Percentiles rank a stretch among this genome's conserved stretches.
phyloP scores from a whole-genome alignment of 2,113 vertebrate genomes.

The Bubo blakistoni region DNA sequence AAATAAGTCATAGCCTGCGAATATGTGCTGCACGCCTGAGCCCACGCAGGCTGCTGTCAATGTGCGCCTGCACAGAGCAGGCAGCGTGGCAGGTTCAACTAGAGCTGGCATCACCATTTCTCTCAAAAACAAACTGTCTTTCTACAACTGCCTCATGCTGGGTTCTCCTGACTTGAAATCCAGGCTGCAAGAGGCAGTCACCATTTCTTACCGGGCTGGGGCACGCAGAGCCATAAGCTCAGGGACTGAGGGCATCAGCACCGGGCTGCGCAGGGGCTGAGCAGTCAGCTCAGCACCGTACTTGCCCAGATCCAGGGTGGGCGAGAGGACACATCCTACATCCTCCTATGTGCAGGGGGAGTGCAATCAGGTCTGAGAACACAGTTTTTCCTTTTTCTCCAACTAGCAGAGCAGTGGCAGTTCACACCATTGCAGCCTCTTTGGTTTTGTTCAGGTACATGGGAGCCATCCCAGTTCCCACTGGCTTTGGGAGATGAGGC shows the following conservation, averaged over 20 bases:
- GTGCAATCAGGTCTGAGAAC: not conserved
- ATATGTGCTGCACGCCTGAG: rapidly evolving
- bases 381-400: not conserved
- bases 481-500: rapidly evolving
- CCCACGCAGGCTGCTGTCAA: not conserved
- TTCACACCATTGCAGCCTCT: not conserved
- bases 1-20: rapidly evolving
- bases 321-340: rapidly evolving
- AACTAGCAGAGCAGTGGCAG: not conserved
- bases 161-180: not conserved
- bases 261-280: not conserved
- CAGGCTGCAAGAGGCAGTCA: not conserved
- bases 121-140: not conserved
- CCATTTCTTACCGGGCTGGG: not conserved
- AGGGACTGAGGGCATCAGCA: rapidly evolving
- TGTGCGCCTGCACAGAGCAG: not conserved
- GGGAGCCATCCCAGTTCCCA: not conserved
- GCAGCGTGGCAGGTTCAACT: not conserved
- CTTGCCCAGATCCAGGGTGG: not conserved
- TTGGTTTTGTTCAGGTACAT: not conserved
- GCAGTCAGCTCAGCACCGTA: rapidly evolving
- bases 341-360: not conserved
- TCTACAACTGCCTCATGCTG: not conserved
- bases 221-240: not conserved
- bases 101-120: not conserved